Evolutionary conservation across 2,888 invertebrate species (phyloP), one percentile per base, ranked within the genome.

Genomic region (Chrysina gloriosa): DNA sequence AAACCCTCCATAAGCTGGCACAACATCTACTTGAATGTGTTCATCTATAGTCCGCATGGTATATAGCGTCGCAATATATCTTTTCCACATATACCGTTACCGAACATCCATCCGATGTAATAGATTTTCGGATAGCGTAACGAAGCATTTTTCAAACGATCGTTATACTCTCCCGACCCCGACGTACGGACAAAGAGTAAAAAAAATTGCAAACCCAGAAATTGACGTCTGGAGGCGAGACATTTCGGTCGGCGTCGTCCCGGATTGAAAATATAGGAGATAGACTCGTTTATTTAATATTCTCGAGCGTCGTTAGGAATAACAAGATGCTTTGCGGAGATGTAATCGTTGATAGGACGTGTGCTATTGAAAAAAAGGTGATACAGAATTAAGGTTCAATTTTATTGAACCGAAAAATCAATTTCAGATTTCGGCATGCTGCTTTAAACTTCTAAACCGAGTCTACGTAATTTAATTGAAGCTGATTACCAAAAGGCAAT

Each of bases 281-380:
- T 34, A 19, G 52, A 29, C 16, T 27, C 52, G 52, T 52, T 52
- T 52, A 52, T 52, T 52, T 52, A 52, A 52, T 52, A 52, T 31
- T 19, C 9, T 52, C 29, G 31, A 16, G 19, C 52, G 19, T 31
- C 31, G 31, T 29, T 48, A 7, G 48, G 3, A 5, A 48, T 48
- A 52, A 31, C 16, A 31, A 31, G 31, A 34, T 31, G 16, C 16
- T n/a, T 21, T n/a, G 47, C 47, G 47, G 31, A 9, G 45, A 21
- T 45, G 14, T 52, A 14, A 31, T 16, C 1, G 31, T 31, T 3
- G 50, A 16, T 5, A 9, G 31, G 3, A 16, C 19, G 42, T 45
- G n/a, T 9, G 19, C 3, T 21, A 3, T 19, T 5, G 19, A n/a
- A 19, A 45, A 45, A 45, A 9, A 45, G 21, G 6, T 21, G 7